Conservation (phyloP, 2,797 vertebrate species). For the Helostoma temminkii region DNA sequence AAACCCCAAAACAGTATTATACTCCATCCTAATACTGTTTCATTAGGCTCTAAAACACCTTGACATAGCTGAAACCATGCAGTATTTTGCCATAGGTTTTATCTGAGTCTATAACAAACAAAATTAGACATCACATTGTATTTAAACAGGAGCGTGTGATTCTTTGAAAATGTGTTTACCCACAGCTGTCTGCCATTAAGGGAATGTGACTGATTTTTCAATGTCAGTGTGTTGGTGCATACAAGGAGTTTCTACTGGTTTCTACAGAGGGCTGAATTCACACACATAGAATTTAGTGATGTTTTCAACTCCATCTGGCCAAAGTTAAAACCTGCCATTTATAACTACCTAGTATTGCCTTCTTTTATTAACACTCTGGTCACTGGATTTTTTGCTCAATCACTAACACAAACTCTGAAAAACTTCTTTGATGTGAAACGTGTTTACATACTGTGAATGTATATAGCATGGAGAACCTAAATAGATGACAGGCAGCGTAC, state of each 20-base stretch:
- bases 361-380: conserved; percentile 10
- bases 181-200: conserved; percentile 17
- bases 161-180: conserved; percentile 4
- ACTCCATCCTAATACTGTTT: too few relatives aligned
- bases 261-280: conserved; percentile 26
- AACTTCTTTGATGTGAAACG: background rate
- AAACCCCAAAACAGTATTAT: too few relatives aligned
- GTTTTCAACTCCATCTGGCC: background rate
- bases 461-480: background rate
- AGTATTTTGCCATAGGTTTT: background rate
- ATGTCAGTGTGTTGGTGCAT: too few relatives aligned
- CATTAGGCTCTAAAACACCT: too few relatives aligned
- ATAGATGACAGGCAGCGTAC: background rate
- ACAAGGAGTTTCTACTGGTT: too few relatives aligned
- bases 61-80: too few relatives aligned
- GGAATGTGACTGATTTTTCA: background rate
- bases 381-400: background rate
- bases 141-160: too few relatives aligned
- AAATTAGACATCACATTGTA: too few relatives aligned
- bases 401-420: background rate
- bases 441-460: background rate
- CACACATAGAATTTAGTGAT: background rate
- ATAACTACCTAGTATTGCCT: conserved; percentile 54
- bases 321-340: conserved; percentile 57
- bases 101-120: background rate